Conservation (phyloP, 2,888 invertebrate genomes). For the Cataglyphis cursor region DNA sequence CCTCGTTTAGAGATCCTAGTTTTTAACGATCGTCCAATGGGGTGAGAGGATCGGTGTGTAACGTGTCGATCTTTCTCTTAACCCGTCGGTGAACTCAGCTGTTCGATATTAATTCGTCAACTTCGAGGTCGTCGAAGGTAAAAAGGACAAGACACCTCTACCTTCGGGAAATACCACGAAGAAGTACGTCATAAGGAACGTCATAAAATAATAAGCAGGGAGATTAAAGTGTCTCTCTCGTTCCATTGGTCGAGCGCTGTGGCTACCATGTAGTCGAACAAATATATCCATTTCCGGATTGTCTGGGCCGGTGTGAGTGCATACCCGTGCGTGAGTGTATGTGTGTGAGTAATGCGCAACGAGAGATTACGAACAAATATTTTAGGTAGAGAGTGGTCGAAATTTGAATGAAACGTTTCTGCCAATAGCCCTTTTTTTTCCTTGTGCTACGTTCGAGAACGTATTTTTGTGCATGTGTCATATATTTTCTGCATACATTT, state of each 20-base stretch:
- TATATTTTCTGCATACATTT: conserved; percentile 31
- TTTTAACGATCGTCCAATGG: conserved; percentile 78
- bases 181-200: conserved; percentile 67
- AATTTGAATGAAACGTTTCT: conserved; percentile 47
- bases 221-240: conserved; percentile 73
- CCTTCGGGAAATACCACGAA: conserved; percentile 66
- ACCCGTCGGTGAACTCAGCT: conserved; percentile 76
- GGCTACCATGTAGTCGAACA: conserved; percentile 82
- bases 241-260: conserved; percentile 78
- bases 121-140: conserved; percentile 66
- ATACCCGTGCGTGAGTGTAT: conserved; percentile 31
- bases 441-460: conserved; percentile 46
- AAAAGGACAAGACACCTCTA: conserved; percentile 45
- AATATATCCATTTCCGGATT: conserved; percentile 70
- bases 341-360: conserved; percentile 30
- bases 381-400: conserved; percentile 54
- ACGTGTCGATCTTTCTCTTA: conserved; percentile 71
- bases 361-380: conserved; percentile 37
- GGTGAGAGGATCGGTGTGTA: conserved; percentile 73
- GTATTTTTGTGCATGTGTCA: conserved; percentile 12
- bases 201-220: conserved; percentile 64
- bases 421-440: conserved; percentile 21
- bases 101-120: conserved; percentile 77
- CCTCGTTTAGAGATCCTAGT: conserved; percentile 68
- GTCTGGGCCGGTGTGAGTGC: conserved; percentile 51